A percentile compares a stretch with the other conserved stretches of the same genome.
Evolutionary conservation across 2,888 invertebrate species (phyloP).

Genomic region (Priapulus caudatus): DNA sequence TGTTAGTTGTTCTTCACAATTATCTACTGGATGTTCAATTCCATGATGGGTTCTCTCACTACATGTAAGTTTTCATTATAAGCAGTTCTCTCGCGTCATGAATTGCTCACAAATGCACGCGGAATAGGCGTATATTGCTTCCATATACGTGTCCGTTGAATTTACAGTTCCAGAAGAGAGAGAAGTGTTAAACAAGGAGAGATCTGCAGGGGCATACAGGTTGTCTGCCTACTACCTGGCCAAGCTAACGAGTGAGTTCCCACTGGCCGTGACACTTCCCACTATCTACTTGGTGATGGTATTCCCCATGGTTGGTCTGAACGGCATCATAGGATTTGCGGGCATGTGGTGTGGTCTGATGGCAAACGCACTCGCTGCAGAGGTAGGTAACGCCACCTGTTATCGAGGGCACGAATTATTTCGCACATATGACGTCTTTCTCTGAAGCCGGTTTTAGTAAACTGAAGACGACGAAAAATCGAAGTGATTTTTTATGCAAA

Average conservation of each 20-base stretch:
- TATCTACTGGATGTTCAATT: slow-evolving; percentile 68
- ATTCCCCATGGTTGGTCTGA: slow-evolving; percentile 60
- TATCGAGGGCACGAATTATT: neutral
- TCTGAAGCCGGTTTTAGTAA: no score
- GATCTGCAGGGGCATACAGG: slow-evolving; percentile 62
- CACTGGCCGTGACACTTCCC: slow-evolving; percentile 58
- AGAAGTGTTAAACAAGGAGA: slow-evolving; percentile 65
- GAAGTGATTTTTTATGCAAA: slow-evolving; percentile 7
- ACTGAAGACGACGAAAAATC: neutral
- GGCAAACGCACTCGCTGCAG: slow-evolving; percentile 58
- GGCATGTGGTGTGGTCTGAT: slow-evolving; percentile 54
- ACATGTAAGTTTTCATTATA: slow-evolving; percentile 70
- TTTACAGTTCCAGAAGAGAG: slow-evolving; percentile 60
- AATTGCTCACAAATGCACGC: no score
- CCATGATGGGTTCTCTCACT: slow-evolving; percentile 61
- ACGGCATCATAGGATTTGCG: slow-evolving; percentile 53
- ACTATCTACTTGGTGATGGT: slow-evolving; percentile 61
- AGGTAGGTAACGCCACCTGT: no score
- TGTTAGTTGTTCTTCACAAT: slow-evolving; percentile 63
- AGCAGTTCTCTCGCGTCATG: no score
- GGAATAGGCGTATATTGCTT: no score
- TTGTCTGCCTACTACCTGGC: slow-evolving; percentile 67
- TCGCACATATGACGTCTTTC: neutral
- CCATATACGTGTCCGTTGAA: no score
- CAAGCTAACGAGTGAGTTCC: slow-evolving; percentile 66